These are phyloP conservation scores for Phortica okadai DNA, from an alignment of 2,888 invertebrate genomes.

Conservation along the genomic window DNA sequence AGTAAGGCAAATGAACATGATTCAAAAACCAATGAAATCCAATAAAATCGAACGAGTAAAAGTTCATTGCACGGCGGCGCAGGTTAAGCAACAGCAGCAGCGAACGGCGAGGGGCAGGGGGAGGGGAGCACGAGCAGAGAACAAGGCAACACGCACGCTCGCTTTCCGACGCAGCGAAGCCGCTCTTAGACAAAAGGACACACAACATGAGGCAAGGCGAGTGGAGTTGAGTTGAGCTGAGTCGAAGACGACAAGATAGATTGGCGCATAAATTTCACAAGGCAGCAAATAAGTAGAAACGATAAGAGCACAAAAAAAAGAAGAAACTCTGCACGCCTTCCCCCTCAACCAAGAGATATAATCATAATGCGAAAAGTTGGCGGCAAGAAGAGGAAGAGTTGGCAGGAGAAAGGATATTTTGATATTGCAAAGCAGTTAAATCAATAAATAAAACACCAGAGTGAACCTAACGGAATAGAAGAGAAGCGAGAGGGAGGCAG, in stretches of 20 bases:
- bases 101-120: background rate
- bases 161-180: background rate
- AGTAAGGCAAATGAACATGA: conserved; percentile 43
- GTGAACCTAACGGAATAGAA: conserved; percentile 39
- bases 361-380: conserved; percentile 42
- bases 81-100: conserved; percentile 8
- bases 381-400: background rate
- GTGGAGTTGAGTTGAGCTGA: conserved; percentile 10
- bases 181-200: conserved; percentile 45
- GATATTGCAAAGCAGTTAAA: conserved; percentile 68
- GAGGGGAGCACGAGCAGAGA: background rate
- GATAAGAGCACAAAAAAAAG: conserved; percentile 46
- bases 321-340: conserved; percentile 45
- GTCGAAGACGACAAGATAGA: conserved; percentile 14
- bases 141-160: background rate
- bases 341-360: background rate
- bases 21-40: conserved; percentile 69
- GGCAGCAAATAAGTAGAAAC: conserved; percentile 50
- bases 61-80: conserved; percentile 27
- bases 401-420: conserved; percentile 30
- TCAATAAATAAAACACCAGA: conserved; percentile 71
- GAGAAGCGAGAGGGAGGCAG: conserved; percentile 23
- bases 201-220: conserved; percentile 43
- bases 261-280: conserved; percentile 68
- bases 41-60: conserved; percentile 48